Percentiles rank a stretch among this genome's conserved stretches.
Conservation (phyloP, 1,140 invertebrate genomes). For the Camponotus floridanus region DNA sequence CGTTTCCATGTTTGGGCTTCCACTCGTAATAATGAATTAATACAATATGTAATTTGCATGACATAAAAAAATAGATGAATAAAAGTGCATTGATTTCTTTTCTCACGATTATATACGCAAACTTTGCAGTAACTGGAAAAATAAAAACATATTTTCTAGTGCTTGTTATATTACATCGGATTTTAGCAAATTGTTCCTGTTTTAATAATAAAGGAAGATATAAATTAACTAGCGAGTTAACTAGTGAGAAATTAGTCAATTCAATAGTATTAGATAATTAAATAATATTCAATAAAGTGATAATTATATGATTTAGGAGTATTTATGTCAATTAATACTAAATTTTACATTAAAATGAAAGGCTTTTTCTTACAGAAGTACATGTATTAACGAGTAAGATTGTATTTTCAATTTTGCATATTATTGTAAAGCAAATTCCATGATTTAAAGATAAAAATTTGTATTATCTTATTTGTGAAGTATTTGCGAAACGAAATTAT, state of each 20-base stretch:
- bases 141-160: background rate
- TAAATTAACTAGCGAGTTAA: background rate
- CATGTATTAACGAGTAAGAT: background rate
- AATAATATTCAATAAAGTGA: background rate
- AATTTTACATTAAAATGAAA: background rate
- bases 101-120: background rate
- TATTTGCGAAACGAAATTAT: background rate
- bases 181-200: constrained; percentile 3
- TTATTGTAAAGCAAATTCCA: background rate
- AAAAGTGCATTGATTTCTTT: background rate
- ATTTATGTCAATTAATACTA: background rate
- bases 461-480: background rate
- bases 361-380: background rate
- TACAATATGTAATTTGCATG: background rate
- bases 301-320: background rate
- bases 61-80: background rate
- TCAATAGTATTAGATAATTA: background rate
- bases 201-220: background rate
- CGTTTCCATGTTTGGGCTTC: constrained; percentile 7
- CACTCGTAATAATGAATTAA: background rate
- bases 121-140: background rate
- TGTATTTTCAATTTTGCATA: background rate
- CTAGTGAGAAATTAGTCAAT: background rate
- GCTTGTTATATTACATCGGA: background rate
- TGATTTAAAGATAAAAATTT: background rate